Conservation (phyloP, 2,113 vertebrate species). For the Tychaedon coryphoeus region DNA sequence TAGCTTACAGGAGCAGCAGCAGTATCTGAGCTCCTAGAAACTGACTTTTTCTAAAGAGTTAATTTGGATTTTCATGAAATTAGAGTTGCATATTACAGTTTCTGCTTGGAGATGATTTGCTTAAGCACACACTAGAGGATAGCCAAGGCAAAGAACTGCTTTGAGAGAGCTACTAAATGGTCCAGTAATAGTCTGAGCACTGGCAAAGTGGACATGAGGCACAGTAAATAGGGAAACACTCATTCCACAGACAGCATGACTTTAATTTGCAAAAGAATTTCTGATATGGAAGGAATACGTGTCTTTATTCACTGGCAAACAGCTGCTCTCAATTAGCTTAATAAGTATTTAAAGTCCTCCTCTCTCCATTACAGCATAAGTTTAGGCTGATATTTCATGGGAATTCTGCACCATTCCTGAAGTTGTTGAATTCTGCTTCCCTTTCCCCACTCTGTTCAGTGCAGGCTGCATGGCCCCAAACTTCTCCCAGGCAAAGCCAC, state of each 20-base stretch:
- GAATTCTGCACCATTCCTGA: not conserved
- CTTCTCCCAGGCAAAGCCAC: not conserved
- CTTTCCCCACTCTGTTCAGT: not conserved
- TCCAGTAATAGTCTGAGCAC: not conserved
- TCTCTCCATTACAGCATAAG: not conserved
- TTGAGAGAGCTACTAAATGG: not conserved
- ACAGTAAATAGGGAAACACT: not conserved
- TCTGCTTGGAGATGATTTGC: not conserved
- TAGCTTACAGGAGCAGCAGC: not conserved
- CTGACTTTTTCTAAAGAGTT: not conserved
- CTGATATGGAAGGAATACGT: not conserved
- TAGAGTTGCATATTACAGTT: not conserved
- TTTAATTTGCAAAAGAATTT: not conserved
- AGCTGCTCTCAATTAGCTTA: not conserved
- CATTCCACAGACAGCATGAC: not conserved
- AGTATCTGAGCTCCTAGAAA: not conserved
- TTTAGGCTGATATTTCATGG: not conserved
- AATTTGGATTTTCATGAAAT: not conserved
- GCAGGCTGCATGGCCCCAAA: accelerated
- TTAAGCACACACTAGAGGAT: not conserved
- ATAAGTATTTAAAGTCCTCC: not conserved
- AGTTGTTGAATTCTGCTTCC: not conserved
- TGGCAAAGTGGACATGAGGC: not conserved
- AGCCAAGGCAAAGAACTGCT: not conserved
- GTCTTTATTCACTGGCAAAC: not conserved